Evolutionary conservation across 2,888 invertebrate genomes (phyloP).

Genomic region (Xestia c-nigrum): DNA sequence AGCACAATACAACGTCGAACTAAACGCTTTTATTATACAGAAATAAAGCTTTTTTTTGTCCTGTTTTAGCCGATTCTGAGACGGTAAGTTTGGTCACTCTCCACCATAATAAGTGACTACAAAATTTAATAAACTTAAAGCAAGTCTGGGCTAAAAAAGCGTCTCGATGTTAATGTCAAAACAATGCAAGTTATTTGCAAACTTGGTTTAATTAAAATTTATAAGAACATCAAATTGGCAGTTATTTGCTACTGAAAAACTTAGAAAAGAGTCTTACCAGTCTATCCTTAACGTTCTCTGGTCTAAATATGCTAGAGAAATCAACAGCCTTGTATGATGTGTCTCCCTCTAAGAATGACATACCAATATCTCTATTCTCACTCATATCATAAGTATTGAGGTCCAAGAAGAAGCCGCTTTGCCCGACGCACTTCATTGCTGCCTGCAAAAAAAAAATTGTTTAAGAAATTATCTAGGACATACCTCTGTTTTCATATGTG

Average conservation of each 20-base stretch:
- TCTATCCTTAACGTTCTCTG: slow-evolving; percentile 63
- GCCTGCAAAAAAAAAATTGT: slow-evolving; percentile 63
- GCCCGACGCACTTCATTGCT: slow-evolving; percentile 67
- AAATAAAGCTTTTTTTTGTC: background rate
- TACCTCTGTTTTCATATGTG: too few relatives aligned
- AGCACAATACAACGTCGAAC: background rate
- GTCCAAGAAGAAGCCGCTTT: slow-evolving; percentile 65
- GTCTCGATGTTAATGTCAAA: too few relatives aligned
- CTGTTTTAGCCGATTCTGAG: background rate
- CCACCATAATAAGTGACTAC: too few relatives aligned
- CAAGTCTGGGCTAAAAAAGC: background rate
- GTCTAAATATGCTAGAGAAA: slow-evolving; percentile 71
- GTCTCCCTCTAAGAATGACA: slow-evolving; percentile 63
- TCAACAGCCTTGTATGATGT: slow-evolving; percentile 64
- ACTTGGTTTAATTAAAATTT: too few relatives aligned
- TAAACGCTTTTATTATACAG: background rate
- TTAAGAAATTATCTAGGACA: background rate
- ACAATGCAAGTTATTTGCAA: too few relatives aligned
- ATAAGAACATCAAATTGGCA: too few relatives aligned
- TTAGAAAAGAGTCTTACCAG: slow-evolving; percentile 64
- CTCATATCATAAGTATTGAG: slow-evolving; percentile 67
- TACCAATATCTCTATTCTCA: slow-evolving; percentile 68
- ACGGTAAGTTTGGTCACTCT: background rate
- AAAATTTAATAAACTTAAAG: background rate
- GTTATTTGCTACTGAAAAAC: too few relatives aligned